Base-by-base conservation (phyloP, 2,888 invertebrate species). In the Temnothorax ravouxi region DNA sequence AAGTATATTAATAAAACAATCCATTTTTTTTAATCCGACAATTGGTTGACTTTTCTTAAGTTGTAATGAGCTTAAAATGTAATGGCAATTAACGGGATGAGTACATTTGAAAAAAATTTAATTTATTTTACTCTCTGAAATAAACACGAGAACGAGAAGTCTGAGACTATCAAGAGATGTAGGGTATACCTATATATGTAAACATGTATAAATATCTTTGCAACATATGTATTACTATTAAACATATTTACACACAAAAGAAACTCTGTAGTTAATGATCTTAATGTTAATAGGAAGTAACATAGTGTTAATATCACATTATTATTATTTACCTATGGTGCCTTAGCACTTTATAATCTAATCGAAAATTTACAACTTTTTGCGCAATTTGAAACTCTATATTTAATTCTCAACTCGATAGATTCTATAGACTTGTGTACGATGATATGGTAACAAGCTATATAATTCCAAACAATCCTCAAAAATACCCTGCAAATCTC, bases 271-370 rank as follows among this genome's bases (percentile, higher is more conserved):
- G 84, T 86, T 83, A 76, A 87, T 84, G 83, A 83, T 86, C 84
- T 86, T 85, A 79, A 84, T 84, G 82, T 84, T 85, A 66, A 75
- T 86, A 88, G 82, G 44, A 87, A 84, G 83, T 90, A 89, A 90
- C 81, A 66, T 82, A 81, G 86, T 86, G 80, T 83, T 84, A 89
- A 85, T 89, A n/a, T 89, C 86, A 89, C 85, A 90, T 91, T 90
- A 92, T 90, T 88, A 88, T 92, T 91, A 91, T 92, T 91, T 93
- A 92, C 92, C 93, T 93, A 86, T 90, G 93, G 93, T 93, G 93
- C 93, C 93, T 93, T 93, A 93, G 93, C 93, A 93, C 93, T 93
- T 91, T 90, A 89, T 90, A 90, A 92, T 86, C 83, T 84, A 88
- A 87, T 80, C 67, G 66, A 86, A 90, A 88, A 72, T 88, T 75